Percentiles rank a stretch among this genome's conserved stretches.
These are phyloP conservation scores for Triplophysa yarkandensis DNA, from an alignment of 2,797 vertebrate species.

Conservation along the genomic window DNA sequence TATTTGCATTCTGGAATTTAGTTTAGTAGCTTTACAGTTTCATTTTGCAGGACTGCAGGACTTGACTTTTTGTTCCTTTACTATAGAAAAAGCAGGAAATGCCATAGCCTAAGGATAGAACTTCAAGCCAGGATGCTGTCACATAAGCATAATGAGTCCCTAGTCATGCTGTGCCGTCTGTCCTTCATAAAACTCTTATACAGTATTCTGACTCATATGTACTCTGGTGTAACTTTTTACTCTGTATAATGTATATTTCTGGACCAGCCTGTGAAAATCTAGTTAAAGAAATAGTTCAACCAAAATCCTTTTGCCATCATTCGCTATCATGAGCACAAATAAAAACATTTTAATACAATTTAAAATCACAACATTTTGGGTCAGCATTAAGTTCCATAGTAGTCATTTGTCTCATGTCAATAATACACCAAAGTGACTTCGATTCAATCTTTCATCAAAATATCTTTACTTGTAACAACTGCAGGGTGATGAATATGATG, in stretches of 20 bases:
- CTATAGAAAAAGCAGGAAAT: constrained; percentile 25
- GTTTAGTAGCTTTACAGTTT: constrained; percentile 32
- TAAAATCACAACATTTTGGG: too few species aligned
- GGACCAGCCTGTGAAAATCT: too few species aligned
- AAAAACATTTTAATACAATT: too few species aligned
- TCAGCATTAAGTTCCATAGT: too few species aligned
- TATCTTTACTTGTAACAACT: too few species aligned
- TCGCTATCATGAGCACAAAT: too few species aligned
- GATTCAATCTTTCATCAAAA: too few species aligned
- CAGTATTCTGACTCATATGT: background rate
- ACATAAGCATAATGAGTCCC: constrained; percentile 44
- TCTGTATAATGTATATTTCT: background rate
- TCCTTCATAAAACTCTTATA: background rate
- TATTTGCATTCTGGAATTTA: constrained; percentile 43
- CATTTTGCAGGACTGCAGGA: constrained; percentile 36
- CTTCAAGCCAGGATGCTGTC: constrained; percentile 46
- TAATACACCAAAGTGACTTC: too few species aligned
- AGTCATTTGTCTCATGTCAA: too few species aligned
- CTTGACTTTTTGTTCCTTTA: constrained; percentile 45
- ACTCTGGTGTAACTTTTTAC: constrained; percentile 8
- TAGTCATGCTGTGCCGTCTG: constrained; percentile 36
- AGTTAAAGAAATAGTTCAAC: too few species aligned
- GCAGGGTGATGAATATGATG: too few species aligned
- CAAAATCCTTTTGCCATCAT: too few species aligned
- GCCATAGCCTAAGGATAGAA: constrained; percentile 46